Conservation (phyloP, 2,888 invertebrate species). For the Sarcophaga caerulescens region DNA sequence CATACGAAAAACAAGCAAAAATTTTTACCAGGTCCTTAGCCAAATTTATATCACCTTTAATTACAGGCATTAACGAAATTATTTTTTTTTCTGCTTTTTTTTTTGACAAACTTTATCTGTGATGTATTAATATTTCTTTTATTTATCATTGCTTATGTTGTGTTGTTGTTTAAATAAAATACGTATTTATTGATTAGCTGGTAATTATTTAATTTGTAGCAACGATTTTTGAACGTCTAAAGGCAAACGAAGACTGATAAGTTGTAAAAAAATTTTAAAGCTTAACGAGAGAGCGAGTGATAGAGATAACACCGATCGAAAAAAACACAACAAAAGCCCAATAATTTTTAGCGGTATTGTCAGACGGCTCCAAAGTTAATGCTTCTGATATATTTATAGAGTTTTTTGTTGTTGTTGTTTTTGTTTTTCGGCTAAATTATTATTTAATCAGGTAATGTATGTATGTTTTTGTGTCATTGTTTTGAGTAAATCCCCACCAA, state of each 20-base stretch:
- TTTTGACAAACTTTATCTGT: slow-evolving; percentile 9
- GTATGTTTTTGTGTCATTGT: neutral
- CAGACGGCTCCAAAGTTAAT: slow-evolving; percentile 51
- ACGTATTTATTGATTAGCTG: slow-evolving; percentile 8
- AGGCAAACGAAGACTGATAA: neutral
- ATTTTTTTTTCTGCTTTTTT: neutral
- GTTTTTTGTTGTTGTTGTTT: neutral
- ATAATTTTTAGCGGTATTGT: slow-evolving; percentile 41
- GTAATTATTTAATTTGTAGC: slow-evolving; percentile 4
- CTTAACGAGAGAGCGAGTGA: neutral
- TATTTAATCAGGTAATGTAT: neutral
- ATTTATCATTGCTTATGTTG: neutral
- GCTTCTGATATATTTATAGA: slow-evolving; percentile 48
- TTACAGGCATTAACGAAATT: neutral
- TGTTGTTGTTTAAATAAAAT: slow-evolving; percentile 17
- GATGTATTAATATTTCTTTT: slow-evolving; percentile 3
- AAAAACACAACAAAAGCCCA: neutral
- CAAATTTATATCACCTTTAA: neutral
- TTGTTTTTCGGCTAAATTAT: neutral
- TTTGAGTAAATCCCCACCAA: neutral
- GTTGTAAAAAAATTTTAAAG: neutral
- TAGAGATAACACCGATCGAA: slow-evolving; percentile 42
- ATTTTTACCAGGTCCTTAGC: neutral
- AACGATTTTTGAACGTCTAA: neutral
- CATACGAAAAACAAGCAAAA: neutral